Evolutionary conservation across 2,113 vertebrate genomes (phyloP).

Genomic region (Gymnogyps californianus): DNA sequence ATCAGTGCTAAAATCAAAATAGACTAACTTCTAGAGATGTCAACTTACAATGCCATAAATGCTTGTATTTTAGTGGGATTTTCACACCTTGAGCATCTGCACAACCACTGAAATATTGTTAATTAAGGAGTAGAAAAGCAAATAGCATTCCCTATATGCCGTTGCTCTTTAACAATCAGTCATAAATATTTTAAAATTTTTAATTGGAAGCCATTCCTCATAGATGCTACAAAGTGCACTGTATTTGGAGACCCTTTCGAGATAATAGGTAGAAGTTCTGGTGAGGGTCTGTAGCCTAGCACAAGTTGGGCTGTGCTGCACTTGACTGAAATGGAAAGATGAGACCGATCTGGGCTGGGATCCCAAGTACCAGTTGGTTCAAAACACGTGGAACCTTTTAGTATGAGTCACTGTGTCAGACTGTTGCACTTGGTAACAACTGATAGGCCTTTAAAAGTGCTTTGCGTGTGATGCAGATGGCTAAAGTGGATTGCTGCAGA

Average conservation of each 20-base stretch:
- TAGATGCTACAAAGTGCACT: neutral
- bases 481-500: neutral
- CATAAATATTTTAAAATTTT: neutral
- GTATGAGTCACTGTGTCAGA: neutral
- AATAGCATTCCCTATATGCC: accelerated
- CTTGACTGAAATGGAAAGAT: neutral
- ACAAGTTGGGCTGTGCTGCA: neutral
- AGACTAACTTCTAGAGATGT: neutral
- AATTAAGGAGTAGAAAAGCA: neutral
- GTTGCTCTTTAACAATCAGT: neutral
- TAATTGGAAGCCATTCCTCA: neutral
- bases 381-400: neutral
- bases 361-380: slow-evolving; percentile 12
- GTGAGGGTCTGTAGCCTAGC: neutral
- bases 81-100: neutral
- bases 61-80: neutral
- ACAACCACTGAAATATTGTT: neutral
- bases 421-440: neutral
- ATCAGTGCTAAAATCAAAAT: neutral
- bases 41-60: neutral
- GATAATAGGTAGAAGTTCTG: neutral
- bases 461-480: neutral
- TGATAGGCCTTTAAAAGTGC: neutral
- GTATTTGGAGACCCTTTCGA: neutral
- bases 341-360: slow-evolving; percentile 37